These are phyloP conservation scores for Conchocele bisecta DNA, from an alignment of 2,888 invertebrate species.

Conservation along the genomic window DNA sequence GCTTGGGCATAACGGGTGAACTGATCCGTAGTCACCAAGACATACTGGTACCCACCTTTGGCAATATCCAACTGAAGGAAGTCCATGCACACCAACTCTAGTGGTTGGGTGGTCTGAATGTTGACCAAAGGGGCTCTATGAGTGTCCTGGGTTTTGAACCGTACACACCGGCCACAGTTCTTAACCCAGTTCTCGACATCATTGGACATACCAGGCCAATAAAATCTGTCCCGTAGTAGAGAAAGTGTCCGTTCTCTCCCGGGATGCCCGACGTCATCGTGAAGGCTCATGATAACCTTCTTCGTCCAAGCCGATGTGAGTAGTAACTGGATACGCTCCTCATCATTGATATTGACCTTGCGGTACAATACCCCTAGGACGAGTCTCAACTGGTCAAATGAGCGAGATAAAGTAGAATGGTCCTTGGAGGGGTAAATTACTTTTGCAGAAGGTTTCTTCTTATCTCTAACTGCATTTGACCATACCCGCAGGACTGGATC, in stretches of 20 bases:
- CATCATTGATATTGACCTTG: too few relatives aligned
- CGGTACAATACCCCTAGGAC: too few relatives aligned
- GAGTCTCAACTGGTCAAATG: too few relatives aligned
- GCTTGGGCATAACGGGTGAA: slow-evolving; percentile 6
- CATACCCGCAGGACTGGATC: too few relatives aligned
- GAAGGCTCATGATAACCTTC: not conserved
- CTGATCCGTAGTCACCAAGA: too few relatives aligned
- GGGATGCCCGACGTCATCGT: slow-evolving; percentile 1
- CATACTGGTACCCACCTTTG: too few relatives aligned
- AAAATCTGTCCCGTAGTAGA: not conserved
- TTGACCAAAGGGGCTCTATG: not conserved
- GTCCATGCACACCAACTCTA: slow-evolving; percentile 1
- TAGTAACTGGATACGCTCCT: too few relatives aligned
- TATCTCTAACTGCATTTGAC: too few relatives aligned
- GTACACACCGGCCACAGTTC: not conserved
- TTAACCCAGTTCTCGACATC: not conserved
- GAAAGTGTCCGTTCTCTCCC: not conserved
- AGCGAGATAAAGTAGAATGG: too few relatives aligned
- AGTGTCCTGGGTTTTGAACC: too few relatives aligned
- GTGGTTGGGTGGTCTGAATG: not conserved
- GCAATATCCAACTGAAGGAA: not conserved
- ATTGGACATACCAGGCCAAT: not conserved
- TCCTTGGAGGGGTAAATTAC: too few relatives aligned
- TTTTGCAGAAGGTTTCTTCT: too few relatives aligned
- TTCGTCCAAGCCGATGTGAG: not conserved